A percentile compares a stretch with the other conserved stretches of the same genome.
Evolutionary conservation across 2,888 invertebrate species (phyloP).

Genomic region (Drosophila paranaensis): DNA sequence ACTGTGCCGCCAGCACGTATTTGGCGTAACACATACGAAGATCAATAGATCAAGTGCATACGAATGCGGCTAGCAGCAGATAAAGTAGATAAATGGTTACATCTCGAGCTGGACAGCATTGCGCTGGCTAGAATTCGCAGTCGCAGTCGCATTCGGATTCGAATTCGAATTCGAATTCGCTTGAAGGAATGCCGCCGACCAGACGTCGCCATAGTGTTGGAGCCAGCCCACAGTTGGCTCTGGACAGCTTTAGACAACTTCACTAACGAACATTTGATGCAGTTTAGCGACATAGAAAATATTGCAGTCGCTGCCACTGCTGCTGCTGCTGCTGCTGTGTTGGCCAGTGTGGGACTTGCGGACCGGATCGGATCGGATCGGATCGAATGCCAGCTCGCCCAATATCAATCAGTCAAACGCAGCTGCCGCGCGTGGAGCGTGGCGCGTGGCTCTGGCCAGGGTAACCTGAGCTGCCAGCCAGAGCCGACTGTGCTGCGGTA

Average conservation of each 20-base stretch:
- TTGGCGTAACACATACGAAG: slow-evolving; percentile 69
- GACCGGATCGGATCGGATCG: slow-evolving; percentile 15
- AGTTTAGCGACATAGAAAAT: slow-evolving; percentile 52
- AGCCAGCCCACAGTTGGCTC: slow-evolving; percentile 37
- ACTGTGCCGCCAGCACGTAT: slow-evolving; percentile 24
- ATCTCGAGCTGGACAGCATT: slow-evolving; percentile 63
- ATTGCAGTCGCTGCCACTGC: background rate
- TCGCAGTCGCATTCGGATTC: slow-evolving; percentile 2
- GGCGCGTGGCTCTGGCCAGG: slow-evolving; percentile 35
- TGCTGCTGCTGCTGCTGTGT: background rate
- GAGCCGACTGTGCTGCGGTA: slow-evolving; percentile 61
- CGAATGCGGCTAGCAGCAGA: slow-evolving; percentile 53
- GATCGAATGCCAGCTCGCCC: slow-evolving; percentile 55
- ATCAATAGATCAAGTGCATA: slow-evolving; percentile 79
- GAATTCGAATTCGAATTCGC: slow-evolving; percentile 29
- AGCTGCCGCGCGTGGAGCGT: slow-evolving; percentile 58
- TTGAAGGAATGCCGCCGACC: slow-evolving; percentile 68
- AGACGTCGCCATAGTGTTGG: slow-evolving; percentile 67
- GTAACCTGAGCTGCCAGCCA: slow-evolving; percentile 62
- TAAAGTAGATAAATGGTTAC: slow-evolving; percentile 67
- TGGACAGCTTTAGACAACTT: slow-evolving; percentile 26
- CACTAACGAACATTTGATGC: slow-evolving; percentile 50
- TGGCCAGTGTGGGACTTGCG: slow-evolving; percentile 42
- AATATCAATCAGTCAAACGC: slow-evolving; percentile 72
- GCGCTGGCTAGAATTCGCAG: slow-evolving; percentile 34